A percentile compares a stretch with the other conserved stretches of the same genome.
phyloP scores from a whole-genome alignment of 2,888 invertebrate genomes.

The Alcis repandata region DNA sequence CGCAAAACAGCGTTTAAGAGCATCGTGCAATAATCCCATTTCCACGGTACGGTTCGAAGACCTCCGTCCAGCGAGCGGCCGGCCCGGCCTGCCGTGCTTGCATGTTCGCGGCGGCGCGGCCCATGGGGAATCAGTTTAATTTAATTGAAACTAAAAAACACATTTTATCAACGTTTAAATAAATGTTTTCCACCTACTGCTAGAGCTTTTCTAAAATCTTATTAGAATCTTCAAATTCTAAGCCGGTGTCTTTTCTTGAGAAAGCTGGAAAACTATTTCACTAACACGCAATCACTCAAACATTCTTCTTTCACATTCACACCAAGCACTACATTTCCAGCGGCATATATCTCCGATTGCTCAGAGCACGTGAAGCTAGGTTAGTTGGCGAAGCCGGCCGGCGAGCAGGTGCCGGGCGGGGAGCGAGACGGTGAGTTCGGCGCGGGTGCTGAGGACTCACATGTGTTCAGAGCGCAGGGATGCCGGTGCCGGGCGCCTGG shows the following conservation, averaged over 20 bases:
- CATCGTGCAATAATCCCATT: constrained; percentile 81
- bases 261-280: constrained; percentile 25
- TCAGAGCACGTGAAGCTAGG: constrained; percentile 57
- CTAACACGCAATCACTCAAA: constrained; percentile 26
- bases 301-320: constrained; percentile 37
- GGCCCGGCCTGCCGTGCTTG: constrained; percentile 37
- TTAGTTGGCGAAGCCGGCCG: constrained; percentile 67
- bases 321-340: constrained; percentile 36
- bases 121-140: constrained; percentile 63
- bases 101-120: constrained; percentile 50
- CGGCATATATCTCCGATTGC: constrained; percentile 34
- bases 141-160: constrained; percentile 67
- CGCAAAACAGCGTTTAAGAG: constrained; percentile 73
- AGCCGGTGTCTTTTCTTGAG: constrained; percentile 26
- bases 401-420: constrained; percentile 53
- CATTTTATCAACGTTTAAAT: background rate
- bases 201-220: constrained; percentile 12
- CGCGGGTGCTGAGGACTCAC: constrained; percentile 69
- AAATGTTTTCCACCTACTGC: background rate
- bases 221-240: constrained; percentile 20
- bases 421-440: constrained; percentile 30
- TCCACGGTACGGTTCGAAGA: constrained; percentile 80
- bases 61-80: constrained; percentile 54
- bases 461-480: constrained; percentile 70
- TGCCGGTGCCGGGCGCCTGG: constrained; percentile 67